Percentiles rank a stretch among this genome's conserved stretches.
These are phyloP conservation scores for Syngnathoides biaculeatus DNA, from an alignment of 2,113 vertebrate genomes.

Conservation along the genomic window DNA sequence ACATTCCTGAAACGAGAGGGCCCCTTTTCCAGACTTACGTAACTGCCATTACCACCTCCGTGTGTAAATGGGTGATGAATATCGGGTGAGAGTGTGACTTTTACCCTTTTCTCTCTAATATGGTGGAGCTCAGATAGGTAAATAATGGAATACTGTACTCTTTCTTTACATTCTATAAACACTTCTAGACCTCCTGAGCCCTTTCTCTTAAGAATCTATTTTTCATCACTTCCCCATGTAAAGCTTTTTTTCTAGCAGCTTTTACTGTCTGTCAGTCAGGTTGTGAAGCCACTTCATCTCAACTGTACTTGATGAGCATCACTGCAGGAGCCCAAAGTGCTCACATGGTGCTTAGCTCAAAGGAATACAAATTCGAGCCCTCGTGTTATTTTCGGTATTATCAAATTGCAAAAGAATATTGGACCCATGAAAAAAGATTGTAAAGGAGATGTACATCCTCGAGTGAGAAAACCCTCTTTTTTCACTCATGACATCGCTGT, in stretches of 20 bases:
- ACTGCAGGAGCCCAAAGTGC: neutral
- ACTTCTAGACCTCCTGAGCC: slow-evolving; percentile 8
- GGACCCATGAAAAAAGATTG: no score
- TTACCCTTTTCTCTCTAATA: neutral
- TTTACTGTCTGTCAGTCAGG: slow-evolving; percentile 61
- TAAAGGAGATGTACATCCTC: no score
- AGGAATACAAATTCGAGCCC: neutral
- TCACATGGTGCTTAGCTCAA: neutral
- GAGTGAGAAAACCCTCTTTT: no score
- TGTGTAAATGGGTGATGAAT: slow-evolving; percentile 17
- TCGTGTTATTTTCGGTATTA: no score
- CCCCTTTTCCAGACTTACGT: slow-evolving; percentile 16
- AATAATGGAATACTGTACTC: neutral
- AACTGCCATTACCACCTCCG: slow-evolving; percentile 3
- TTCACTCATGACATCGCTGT: no score
- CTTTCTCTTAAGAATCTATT: slow-evolving; percentile 55
- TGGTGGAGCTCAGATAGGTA: neutral
- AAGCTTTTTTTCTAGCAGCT: slow-evolving; percentile 73
- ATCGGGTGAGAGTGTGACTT: neutral
- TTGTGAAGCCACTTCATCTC: slow-evolving; percentile 40
- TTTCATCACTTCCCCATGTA: slow-evolving; percentile 65
- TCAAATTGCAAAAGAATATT: no score
- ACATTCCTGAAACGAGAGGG: neutral
- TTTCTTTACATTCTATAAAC: neutral
- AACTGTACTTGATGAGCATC: neutral